Evolutionary conservation across 2,888 invertebrate species (phyloP), one percentile per base, ranked within the genome.

Genomic region (Heterodera filipjevi): DNA sequence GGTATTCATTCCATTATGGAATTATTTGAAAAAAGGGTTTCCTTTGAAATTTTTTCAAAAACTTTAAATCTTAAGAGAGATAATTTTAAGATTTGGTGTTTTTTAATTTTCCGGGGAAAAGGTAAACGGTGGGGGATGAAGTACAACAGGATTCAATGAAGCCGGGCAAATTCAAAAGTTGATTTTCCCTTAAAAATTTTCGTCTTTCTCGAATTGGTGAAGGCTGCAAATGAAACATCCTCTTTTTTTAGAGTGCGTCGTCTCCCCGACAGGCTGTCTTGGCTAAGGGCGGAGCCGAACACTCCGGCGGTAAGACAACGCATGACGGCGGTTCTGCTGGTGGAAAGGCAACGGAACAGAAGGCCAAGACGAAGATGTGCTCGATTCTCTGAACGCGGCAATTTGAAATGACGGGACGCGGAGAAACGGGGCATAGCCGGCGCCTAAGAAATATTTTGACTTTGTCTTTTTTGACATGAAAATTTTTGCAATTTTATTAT

Each of bases 331-430:
- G 39, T 39, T 12, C 39, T 22, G 35, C 33, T 16, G 33, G 22
- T 68, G 33, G 16, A 22, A 68, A 68, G 33, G 32, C 27, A 22
- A 19, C 68, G 33, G 75, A 44, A 27, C 16, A 27, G 64, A 75
- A 75, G 64, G 8, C 32, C 44, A 75, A 49, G 64, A 64, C 64
- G 32, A 75, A 59, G 64, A 12, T 35, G n/a, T 75, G 75, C 75
- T 75, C 75, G 30, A 35, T 75, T 33, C 66, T 75, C 30, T 75
- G 74, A 73, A 16, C 33, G 19, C 22, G 49, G 16, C 64, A 73
- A 73, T 22, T 12, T n/a, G 49, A 16, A 44, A 49, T 12, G 0
- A 22, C 46, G 16, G 3, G 22, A 53, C 19, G 22, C 22, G 53
- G 53, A 22, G 19, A 22, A 22, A 53, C 53, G 22, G 14, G 22